A percentile compares a stretch with the other conserved stretches of the same genome.
Conservation (phyloP, 37 sponge, comb jelly and placozoan species). For the Oopsacas minuta region DNA sequence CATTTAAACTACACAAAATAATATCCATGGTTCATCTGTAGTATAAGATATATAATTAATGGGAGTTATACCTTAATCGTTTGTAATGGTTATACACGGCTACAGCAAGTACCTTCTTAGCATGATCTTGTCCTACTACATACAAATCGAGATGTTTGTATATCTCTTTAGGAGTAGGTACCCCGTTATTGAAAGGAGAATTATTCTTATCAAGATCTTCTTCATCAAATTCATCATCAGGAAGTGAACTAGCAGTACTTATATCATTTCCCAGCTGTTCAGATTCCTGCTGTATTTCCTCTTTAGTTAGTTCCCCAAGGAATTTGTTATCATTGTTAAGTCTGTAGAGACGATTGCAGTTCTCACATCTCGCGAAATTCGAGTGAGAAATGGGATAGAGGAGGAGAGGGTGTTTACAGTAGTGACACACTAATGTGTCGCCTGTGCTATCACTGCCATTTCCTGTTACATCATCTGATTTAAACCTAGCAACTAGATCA, state of each 20-base stretch:
- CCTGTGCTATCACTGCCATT: not conserved
- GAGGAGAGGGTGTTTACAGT: not conserved
- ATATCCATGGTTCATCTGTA: too few relatives aligned
- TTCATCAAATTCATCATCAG: not conserved
- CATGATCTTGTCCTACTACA: conserved; percentile 83
- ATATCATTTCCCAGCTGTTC: not conserved
- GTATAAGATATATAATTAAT: not conserved
- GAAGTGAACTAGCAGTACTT: not conserved
- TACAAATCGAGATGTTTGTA: conserved; percentile 63
- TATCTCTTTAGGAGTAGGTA: conserved; percentile 48
- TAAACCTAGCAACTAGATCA: too few relatives aligned
- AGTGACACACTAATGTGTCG: not conserved
- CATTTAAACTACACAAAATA: not conserved
- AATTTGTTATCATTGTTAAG: not conserved
- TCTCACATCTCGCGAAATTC: conserved; percentile 14
- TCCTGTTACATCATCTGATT: not conserved
- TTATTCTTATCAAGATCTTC: not conserved
- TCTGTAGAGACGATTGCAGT: conserved; percentile 4
- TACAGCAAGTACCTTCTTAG: conserved; percentile 93
- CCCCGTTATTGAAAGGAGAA: not conserved
- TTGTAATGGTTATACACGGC: conserved; percentile 99
- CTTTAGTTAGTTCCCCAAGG: not conserved
- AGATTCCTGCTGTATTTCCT: not conserved
- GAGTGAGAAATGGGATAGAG: not conserved
- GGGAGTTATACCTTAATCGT: conserved; percentile 28